Percentiles rank a stretch among this genome's conserved stretches.
Evolutionary conservation across 2,797 vertebrate genomes (phyloP).

Genomic region (Anisognathus igniventris): DNA sequence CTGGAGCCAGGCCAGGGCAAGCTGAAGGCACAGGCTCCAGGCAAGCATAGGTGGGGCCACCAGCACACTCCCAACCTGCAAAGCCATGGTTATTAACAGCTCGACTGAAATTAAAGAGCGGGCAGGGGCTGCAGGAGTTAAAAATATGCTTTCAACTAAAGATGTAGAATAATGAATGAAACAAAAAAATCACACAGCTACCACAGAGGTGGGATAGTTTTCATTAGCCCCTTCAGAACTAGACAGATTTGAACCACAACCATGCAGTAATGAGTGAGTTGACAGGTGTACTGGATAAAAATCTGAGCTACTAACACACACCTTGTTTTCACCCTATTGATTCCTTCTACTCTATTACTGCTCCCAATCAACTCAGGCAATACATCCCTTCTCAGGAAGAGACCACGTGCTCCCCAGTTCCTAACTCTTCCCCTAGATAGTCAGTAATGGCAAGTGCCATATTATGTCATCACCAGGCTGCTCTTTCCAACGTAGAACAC

Average conservation of each 20-base stretch:
- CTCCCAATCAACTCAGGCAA: background rate
- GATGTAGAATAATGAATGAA: background rate
- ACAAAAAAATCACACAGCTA: background rate
- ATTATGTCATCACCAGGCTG: background rate
- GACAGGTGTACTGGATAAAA: background rate
- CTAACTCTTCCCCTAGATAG: background rate
- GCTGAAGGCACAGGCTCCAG: background rate
- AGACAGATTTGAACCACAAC: background rate
- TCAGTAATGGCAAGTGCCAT: background rate
- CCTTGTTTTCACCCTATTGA: background rate
- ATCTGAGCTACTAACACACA: background rate
- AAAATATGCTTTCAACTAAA: background rate
- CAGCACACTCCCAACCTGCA: background rate
- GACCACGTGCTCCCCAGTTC: background rate
- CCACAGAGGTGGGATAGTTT: background rate
- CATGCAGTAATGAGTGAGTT: accelerated
- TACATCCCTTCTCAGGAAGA: background rate
- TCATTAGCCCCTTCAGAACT: background rate
- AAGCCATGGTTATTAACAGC: background rate
- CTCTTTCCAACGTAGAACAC: background rate
- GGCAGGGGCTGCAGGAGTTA: background rate
- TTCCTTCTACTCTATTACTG: background rate
- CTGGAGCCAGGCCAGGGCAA: background rate
- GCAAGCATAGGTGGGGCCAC: background rate
- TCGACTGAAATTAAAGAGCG: accelerated